Percentiles rank a stretch among this genome's conserved stretches.
Conservation (phyloP, 2,113 vertebrate species). For the Otolemur garnettii region DNA sequence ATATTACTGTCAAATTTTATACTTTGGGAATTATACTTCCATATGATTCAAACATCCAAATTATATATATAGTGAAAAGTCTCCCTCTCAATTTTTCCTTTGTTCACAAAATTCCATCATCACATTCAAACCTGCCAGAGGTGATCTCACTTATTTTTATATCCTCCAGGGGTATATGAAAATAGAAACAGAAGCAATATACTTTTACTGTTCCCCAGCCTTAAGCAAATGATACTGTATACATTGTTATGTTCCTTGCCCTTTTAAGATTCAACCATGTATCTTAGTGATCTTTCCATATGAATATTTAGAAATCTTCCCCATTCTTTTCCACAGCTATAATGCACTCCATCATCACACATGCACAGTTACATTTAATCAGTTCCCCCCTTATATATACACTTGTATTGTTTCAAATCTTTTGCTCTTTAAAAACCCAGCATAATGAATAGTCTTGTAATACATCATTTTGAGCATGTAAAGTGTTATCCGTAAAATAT, state of each 20-base stretch:
- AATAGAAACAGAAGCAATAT: background rate
- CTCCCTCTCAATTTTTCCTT: background rate
- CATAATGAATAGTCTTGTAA: background rate
- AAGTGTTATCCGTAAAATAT: background rate
- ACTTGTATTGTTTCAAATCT: background rate
- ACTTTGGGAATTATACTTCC: background rate
- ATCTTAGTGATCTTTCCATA: background rate
- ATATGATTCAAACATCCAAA: background rate
- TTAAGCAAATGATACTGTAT: background rate
- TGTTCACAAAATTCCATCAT: background rate
- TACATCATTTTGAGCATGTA: background rate
- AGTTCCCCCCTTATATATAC: background rate
- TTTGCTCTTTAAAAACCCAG: background rate
- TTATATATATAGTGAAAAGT: background rate
- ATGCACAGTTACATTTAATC: background rate
- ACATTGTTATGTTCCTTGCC: background rate
- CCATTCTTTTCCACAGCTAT: background rate
- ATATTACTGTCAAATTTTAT: background rate
- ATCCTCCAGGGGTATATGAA: background rate
- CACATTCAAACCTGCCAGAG: background rate
- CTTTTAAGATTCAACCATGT: background rate
- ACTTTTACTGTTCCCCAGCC: background rate
- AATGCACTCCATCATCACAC: background rate
- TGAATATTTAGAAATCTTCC: background rate
- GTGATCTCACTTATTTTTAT: background rate